A percentile compares a stretch with the other conserved stretches of the same genome.
These are phyloP conservation scores for Limnothrissa miodon DNA, from an alignment of 2,113 vertebrate species.

Conservation along the genomic window DNA sequence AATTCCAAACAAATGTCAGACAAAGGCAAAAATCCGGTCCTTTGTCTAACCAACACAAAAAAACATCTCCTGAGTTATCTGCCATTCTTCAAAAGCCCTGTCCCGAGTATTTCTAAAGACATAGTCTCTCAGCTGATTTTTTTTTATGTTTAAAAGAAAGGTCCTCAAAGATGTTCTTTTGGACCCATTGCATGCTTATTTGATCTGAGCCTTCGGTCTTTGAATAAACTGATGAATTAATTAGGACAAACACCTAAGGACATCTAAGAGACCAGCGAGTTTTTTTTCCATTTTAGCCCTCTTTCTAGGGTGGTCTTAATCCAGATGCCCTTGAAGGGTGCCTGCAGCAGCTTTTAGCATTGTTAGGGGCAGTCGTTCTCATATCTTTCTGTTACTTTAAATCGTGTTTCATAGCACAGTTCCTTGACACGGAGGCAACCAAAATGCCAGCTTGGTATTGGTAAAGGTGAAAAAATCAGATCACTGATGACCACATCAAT, in stretches of 20 bases:
- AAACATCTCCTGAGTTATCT: neutral
- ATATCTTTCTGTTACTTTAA: neutral
- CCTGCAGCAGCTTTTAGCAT: neutral
- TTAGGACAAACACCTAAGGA: slow-evolving; percentile 13
- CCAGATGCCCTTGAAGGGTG: neutral
- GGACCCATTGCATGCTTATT: neutral
- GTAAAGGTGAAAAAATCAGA: neutral
- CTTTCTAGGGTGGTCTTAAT: slow-evolving; percentile 10
- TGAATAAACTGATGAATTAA: neutral
- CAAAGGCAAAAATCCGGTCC: neutral
- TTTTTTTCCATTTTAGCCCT: neutral
- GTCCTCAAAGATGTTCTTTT: neutral
- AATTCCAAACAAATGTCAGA: slow-evolving; percentile 1
- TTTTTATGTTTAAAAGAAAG: neutral
- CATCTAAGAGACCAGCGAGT: neutral
- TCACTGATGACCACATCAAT: neutral
- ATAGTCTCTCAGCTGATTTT: neutral
- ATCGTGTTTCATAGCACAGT: neutral
- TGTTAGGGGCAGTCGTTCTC: neutral
- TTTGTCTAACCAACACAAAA: neutral
- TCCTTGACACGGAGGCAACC: neutral
- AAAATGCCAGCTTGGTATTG: neutral
- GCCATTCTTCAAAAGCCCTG: slow-evolving; percentile 3
- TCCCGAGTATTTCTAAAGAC: neutral
- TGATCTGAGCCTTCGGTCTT: neutral